phyloP scores from a whole-genome alignment of 2,888 invertebrate genomes.

The Aproaerema taeniolella region DNA sequence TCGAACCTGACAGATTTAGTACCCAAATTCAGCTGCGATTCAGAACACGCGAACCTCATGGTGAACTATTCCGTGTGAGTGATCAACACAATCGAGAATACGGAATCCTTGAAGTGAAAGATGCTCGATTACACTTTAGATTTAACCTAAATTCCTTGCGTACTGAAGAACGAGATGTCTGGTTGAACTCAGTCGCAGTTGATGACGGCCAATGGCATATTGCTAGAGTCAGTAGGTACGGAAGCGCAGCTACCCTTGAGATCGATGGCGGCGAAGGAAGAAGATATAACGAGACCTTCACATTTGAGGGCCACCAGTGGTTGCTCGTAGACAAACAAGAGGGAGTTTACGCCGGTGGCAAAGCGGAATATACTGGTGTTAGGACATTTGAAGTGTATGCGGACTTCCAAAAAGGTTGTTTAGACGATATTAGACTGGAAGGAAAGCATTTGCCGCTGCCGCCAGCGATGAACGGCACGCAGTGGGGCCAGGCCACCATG shows the following conservation, averaged over 20 bases:
- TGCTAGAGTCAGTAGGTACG: constrained; percentile 92
- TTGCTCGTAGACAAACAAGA: constrained; percentile 95
- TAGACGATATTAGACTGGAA: constrained; percentile 88
- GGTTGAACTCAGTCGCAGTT: constrained; percentile 92
- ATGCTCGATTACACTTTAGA: constrained; percentile 91
- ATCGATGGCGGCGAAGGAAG: constrained; percentile 97
- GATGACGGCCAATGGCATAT: constrained; percentile 99
- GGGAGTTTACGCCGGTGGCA: constrained; percentile 96
- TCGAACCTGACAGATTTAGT: constrained; percentile 94
- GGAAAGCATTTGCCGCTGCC: constrained; percentile 96
- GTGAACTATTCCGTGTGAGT: constrained; percentile 94
- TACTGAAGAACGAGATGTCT: constrained; percentile 93
- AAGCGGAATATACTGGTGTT: constrained; percentile 96
- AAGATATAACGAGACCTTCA: constrained; percentile 94
- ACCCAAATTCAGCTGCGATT: constrained; percentile 96
- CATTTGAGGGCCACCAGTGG: constrained; percentile 94
- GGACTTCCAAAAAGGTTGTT: constrained; percentile 93
- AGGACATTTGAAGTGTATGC: constrained; percentile 96
- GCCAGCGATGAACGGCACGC: constrained; percentile 95
- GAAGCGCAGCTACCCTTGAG: constrained; percentile 94
- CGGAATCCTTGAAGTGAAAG: constrained; percentile 94
- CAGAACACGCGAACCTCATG: constrained; percentile 94
- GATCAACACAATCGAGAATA: constrained; percentile 97
- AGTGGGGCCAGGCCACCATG: constrained; percentile 97
- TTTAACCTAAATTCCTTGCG: constrained; percentile 94